Conservation (phyloP, 2,797 vertebrate species). For the Hephaestus fuliginosus region DNA sequence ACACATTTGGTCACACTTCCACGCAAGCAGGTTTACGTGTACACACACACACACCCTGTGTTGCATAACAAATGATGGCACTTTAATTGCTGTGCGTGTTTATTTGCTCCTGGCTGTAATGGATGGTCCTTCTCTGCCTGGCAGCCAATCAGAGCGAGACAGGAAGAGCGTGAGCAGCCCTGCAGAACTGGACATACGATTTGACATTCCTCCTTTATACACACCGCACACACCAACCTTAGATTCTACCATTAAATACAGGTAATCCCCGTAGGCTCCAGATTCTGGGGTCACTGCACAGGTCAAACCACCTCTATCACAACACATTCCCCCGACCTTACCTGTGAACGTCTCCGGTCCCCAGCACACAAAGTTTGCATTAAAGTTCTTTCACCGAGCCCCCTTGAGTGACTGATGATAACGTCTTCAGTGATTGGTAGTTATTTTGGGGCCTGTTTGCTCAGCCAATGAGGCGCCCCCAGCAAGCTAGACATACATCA, state of each 20-base stretch:
- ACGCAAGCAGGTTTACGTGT: constrained; percentile 28
- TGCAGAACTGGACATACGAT: constrained; percentile 47
- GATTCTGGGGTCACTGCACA: not conserved
- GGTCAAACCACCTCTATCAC: not conserved
- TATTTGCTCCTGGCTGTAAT: constrained; percentile 85
- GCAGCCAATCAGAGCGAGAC: constrained; percentile 77
- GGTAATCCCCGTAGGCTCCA: not conserved
- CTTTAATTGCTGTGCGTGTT: constrained; percentile 84
- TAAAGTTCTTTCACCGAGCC: constrained; percentile 72
- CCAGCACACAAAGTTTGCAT: constrained; percentile 36
- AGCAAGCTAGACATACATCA: constrained; percentile 92
- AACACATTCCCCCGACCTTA: constrained; percentile 15
- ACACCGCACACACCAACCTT: constrained; percentile 5
- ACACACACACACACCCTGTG: constrained; percentile 46
- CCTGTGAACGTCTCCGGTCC: constrained; percentile 17
- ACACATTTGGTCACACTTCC: constrained; percentile 45
- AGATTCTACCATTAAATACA: not conserved
- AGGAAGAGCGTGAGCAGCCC: constrained; percentile 66
- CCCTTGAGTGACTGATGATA: constrained; percentile 91
- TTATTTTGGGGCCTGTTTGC: constrained; percentile 94
- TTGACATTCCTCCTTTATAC: constrained; percentile 30
- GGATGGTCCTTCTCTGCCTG: constrained; percentile 74
- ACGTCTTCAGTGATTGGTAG: constrained; percentile 91
- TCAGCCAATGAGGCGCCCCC: constrained; percentile 92
- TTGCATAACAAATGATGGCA: constrained; percentile 87